Percentiles rank a stretch among this genome's conserved stretches.
These are phyloP conservation scores for Euzetes globulus DNA, from an alignment of 2,888 invertebrate species.

Conservation along the genomic window DNA sequence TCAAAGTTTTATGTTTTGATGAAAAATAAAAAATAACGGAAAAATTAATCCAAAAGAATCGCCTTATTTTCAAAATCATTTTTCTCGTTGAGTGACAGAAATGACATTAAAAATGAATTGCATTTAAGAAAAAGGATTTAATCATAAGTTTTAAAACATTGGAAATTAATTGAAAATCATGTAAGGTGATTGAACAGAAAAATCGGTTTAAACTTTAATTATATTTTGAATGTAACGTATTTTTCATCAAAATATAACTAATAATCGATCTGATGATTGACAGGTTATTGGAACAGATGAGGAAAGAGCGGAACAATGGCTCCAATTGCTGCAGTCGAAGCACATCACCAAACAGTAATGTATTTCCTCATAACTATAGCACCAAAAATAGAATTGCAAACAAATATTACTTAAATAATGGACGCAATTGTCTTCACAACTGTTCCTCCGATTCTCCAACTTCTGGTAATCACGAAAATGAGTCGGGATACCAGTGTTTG, in stretches of 20 bases:
- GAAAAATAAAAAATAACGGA: no score
- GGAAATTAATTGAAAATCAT: not conserved
- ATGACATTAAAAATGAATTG: no score
- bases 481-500: slow-evolving; percentile 61
- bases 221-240: not conserved
- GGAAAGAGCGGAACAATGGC: slow-evolving; percentile 54
- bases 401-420: slow-evolving; percentile 16
- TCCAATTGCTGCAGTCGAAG: slow-evolving; percentile 30
- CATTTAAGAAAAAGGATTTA: no score
- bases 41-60: no score
- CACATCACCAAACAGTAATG: slow-evolving; percentile 34
- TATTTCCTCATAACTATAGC: slow-evolving; percentile 25
- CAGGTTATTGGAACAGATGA: slow-evolving; percentile 63
- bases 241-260: not conserved
- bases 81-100: no score
- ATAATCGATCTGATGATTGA: not conserved
- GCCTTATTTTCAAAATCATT: no score
- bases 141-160: not conserved
- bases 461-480: slow-evolving; percentile 33
- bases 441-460: slow-evolving; percentile 20
- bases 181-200: no score
- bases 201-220: not conserved
- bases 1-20: no score
- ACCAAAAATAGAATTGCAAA: slow-evolving; percentile 21
- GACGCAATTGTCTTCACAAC: slow-evolving; percentile 13